Evolutionary conservation across 2,797 vertebrate genomes (phyloP).

Genomic region (Propithecus deckenii): DNA sequence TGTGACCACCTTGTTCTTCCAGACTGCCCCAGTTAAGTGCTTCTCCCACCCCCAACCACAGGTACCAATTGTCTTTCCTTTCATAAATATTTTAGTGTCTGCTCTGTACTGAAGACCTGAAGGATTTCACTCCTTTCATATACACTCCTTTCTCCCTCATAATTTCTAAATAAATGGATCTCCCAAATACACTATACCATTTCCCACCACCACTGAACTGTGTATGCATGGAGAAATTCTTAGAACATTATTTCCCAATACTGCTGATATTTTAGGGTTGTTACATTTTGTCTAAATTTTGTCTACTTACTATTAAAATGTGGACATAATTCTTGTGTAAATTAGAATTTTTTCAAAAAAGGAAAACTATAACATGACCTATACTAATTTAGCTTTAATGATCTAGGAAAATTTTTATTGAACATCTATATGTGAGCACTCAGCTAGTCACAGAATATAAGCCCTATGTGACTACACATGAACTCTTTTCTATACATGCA

Average conservation of each 20-base stretch:
- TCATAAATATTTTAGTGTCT: not conserved
- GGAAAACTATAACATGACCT: not conserved
- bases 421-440: not conserved
- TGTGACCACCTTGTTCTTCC: not conserved
- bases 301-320: not conserved
- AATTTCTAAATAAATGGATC: not conserved
- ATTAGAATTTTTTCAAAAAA: not conserved
- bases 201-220: not conserved
- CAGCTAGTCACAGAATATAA: not conserved
- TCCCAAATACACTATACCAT: not conserved
- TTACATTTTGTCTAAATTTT: not conserved
- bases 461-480: not conserved
- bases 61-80: not conserved
- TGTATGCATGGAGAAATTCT: not conserved
- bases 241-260: not conserved
- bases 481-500: not conserved
- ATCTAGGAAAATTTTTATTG: not conserved
- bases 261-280: not conserved
- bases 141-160: not conserved
- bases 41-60: not conserved
- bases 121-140: not conserved
- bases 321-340: not conserved
- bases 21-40: not conserved
- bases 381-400: not conserved
- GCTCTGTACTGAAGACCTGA: not conserved